Base-by-base conservation (phyloP, 1,140 invertebrate genomes). In the Spodoptera frugiperda region DNA sequence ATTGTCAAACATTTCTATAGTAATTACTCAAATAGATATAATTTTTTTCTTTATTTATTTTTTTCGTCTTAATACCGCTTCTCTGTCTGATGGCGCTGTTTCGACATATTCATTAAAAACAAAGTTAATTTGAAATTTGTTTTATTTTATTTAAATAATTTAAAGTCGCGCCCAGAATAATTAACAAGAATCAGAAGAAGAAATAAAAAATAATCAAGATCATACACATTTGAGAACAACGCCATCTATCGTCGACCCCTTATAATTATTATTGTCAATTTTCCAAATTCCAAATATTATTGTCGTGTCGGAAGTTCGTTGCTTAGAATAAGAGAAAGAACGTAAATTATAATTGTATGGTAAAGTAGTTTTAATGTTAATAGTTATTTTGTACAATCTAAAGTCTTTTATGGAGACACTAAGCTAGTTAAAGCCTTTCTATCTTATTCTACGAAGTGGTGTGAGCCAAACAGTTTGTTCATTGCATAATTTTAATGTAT, bases 401-500 rank as follows among this genome's bases (percentile, higher is more conserved):
- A 87, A 88, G 89, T 91, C 89, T 91, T 93, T 86, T 84, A 89
- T 84, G 85, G 80, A 89, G 88, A 89, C 78, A 84, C 90, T 93
- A 93, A 92, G 87, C 90, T 93, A 93, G 78, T 93, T 93, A 93
- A 93, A 93, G 91, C 91, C 89, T 75, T 91, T 87, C 90, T 91
- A 91, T 89, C 84, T 91, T 91, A 92, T 73, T 48, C 57, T 74
- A 74, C 72, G 46, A 33, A n/a, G 46, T 53, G 68, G 53, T 19
- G 8, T 44, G 33, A 71, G 53, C 51, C 33, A 57, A 71, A 67
- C 21, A 48, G 21, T 15, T 5, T 61, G 33, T 63, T 15, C 10
- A 14, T 15, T 39, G 8, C 8, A 39, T 39, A 9, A 39, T 39
- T 39, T 39, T 39, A 9, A 10, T n/a, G n/a, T n/a, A n/a, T 39